Base-by-base conservation (phyloP, 2,113 vertebrate species). In the Bujurquina vittata region DNA sequence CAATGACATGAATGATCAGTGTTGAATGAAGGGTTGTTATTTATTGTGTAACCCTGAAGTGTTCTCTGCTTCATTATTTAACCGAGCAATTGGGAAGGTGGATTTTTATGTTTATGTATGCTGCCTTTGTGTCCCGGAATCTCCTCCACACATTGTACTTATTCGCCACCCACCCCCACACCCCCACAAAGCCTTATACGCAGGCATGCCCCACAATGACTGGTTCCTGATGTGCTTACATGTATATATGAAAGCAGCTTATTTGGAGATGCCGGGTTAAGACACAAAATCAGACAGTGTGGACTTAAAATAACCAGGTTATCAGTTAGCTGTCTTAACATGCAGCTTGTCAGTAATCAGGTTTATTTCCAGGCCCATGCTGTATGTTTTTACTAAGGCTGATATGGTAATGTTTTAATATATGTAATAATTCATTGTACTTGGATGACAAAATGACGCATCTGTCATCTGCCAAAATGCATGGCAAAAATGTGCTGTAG, bases 81-180 rank as follows among this genome's bases (percentile, higher is more conserved):
- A 79, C 31, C 15, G 5, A 65, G 31, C 37, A n/a, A 3, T 31
- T 26, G 43, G 65, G 31, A 72, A 72, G 43, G 65, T 72, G 43
- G 46, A n/a, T 72, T 52, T 72, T 12, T 52, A 52, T 52, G 17
- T 67, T 49, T 31, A 11, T 65, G 18, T 76, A 49, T 76, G 58
- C 79, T 74, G 65, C 78, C 46, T 75, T 58, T 49, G 29, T 69
- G 67, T 85, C 69, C 79, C 63, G 84, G 84, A 37, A 43, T 89
- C 81, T 79, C 78, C 87, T 78, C 79, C 61, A 72, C 60, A 78
- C 67, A 72, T 56, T n/a, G 33, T 77, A 83, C 84, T 80, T 81
- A 83, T 77, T 77, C 29, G 54, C 72, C 74, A 78, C 58, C 79
- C 82, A 79, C 92, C 84, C 86, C 82, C 89, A 85, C 84, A 76